These are phyloP conservation scores for Xiphophorus couchianus DNA, from an alignment of 2,113 vertebrate species.

Conservation along the genomic window DNA sequence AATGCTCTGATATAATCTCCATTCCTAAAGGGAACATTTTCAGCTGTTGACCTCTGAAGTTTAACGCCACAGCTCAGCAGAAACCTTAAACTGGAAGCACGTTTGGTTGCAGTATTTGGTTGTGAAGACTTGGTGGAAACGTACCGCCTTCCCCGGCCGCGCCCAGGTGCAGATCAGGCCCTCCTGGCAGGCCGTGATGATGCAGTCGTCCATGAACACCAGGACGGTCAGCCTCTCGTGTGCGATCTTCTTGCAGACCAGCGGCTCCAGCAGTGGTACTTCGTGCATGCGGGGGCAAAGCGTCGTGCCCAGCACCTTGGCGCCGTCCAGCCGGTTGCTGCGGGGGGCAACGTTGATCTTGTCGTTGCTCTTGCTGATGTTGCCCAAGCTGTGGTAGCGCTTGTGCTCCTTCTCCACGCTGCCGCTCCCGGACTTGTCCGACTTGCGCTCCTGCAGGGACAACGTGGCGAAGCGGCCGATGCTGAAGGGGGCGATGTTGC, in stretches of 20 bases:
- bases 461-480: slow-evolving; percentile 88
- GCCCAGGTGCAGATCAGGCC: slow-evolving; percentile 94
- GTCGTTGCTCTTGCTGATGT: slow-evolving; percentile 88
- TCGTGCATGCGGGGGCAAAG: slow-evolving; percentile 92
- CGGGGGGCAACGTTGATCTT: slow-evolving; percentile 81
- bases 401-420: slow-evolving; percentile 87
- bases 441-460: slow-evolving; percentile 85
- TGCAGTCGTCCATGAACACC: slow-evolving; percentile 93
- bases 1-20: too few species aligned
- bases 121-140: slow-evolving; percentile 26
- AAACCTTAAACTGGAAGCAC: too few species aligned
- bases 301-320: slow-evolving; percentile 88
- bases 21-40: too few species aligned
- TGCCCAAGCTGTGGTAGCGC: slow-evolving; percentile 90
- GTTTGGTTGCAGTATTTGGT: too few species aligned
- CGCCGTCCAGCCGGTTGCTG: slow-evolving; percentile 82
- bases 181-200: slow-evolving; percentile 92
- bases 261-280: slow-evolving; percentile 90
- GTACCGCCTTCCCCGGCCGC: slow-evolving; percentile 86
- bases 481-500: slow-evolving; percentile 77
- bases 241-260: slow-evolving; percentile 94
- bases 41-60: too few species aligned
- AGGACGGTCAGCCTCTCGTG: slow-evolving; percentile 91
- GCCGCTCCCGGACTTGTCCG: slow-evolving; percentile 75
- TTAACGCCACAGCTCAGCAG: too few species aligned